Conservation (phyloP, 2,888 invertebrate species). For the Anodontia alba region DNA sequence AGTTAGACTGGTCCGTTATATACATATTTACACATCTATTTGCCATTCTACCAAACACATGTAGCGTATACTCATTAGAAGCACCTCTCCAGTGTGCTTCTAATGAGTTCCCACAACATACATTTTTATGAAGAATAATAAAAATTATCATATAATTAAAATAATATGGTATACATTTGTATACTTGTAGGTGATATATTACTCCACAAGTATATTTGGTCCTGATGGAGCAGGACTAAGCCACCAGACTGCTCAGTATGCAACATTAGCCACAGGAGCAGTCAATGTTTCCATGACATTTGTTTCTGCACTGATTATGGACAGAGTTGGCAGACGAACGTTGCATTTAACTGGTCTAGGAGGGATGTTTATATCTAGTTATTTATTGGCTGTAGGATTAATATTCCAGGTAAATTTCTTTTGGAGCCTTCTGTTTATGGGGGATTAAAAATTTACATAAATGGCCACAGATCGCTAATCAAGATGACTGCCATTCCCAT, state of each 20-base stretch:
- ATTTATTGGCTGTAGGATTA: slow-evolving; percentile 88
- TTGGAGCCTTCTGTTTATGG: background rate
- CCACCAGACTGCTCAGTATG: slow-evolving; percentile 89
- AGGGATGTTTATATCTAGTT: slow-evolving; percentile 91
- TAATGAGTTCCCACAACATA: no score
- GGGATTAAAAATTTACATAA: no score
- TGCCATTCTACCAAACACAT: background rate
- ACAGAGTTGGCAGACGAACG: slow-evolving; percentile 93
- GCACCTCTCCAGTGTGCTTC: no score
- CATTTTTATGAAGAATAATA: no score
- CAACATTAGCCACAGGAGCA: slow-evolving; percentile 93
- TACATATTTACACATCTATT: background rate
- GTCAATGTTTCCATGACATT: slow-evolving; percentile 95
- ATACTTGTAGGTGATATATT: slow-evolving; percentile 93
- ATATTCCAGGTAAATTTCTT: slow-evolving; percentile 68
- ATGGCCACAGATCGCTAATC: no score
- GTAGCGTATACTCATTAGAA: no score
- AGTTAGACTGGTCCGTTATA: background rate
- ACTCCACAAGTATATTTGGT: slow-evolving; percentile 95
- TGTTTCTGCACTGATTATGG: slow-evolving; percentile 92
- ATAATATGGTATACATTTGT: background rate
- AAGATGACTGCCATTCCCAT: no score
- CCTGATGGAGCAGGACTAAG: slow-evolving; percentile 89
- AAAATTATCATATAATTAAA: no score
- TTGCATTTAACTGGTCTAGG: slow-evolving; percentile 91